These are phyloP conservation scores for Brachymystax lenok DNA, from an alignment of 2,797 vertebrate species.

Conservation along the genomic window DNA sequence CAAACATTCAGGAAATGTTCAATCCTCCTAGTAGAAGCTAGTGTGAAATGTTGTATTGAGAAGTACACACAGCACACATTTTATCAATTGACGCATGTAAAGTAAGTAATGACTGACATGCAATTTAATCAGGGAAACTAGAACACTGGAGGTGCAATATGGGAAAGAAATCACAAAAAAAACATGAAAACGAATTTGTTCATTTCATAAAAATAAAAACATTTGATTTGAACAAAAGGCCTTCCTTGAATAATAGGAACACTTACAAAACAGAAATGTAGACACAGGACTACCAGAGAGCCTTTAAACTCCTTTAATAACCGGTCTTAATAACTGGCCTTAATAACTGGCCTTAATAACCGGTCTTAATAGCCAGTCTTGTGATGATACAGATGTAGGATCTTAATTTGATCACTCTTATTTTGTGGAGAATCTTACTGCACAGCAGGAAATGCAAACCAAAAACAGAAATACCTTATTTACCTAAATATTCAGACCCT, in stretches of 20 bases:
- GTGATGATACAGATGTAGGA: too few species aligned
- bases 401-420: too few species aligned
- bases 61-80: conserved; percentile 14
- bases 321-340: too few species aligned
- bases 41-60: background rate
- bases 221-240: background rate
- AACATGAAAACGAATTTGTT: background rate
- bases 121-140: conserved; percentile 40
- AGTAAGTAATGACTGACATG: conserved; percentile 49
- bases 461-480: too few species aligned
- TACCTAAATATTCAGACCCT: too few species aligned
- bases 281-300: background rate
- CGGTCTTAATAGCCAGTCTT: too few species aligned
- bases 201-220: background rate
- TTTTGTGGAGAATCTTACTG: too few species aligned
- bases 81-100: conserved; percentile 33
- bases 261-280: background rate
- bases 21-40: background rate
- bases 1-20: background rate
- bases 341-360: too few species aligned
- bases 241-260: background rate
- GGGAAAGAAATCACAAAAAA: background rate
- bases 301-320: background rate
- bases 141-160: background rate
- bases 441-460: too few species aligned